A percentile compares a stretch with the other conserved stretches of the same genome.
phyloP scores from a whole-genome alignment of 1,140 invertebrate genomes.

The Heliconius congener region DNA sequence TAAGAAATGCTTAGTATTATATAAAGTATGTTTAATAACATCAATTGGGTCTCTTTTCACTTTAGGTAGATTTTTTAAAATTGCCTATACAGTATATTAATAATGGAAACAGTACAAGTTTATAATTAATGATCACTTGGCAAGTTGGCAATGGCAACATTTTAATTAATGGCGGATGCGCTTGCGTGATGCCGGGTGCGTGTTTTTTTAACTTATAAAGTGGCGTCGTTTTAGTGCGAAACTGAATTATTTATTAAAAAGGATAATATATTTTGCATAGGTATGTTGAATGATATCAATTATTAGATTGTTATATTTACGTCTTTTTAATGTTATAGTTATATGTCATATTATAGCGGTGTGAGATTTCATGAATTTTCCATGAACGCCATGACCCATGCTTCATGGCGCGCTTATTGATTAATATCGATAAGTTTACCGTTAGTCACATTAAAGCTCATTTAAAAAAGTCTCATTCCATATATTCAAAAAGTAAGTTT shows the following conservation, averaged over 20 bases:
- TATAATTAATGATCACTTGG: neutral
- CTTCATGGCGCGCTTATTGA: conserved; percentile 64
- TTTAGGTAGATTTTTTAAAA: too few relatives aligned
- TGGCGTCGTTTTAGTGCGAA: conserved; percentile 64
- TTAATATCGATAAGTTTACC: conserved; percentile 56
- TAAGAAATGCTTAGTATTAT: too few relatives aligned
- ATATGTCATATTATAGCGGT: conserved; percentile 22
- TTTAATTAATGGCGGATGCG: conserved; percentile 71
- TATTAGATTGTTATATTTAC: conserved; percentile 1
- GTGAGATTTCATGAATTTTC: conserved; percentile 71
- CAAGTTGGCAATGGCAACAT: conserved; percentile 37
- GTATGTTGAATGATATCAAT: conserved; percentile 19
- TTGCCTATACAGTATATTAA: neutral
- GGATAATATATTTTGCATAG: conserved; percentile 22
- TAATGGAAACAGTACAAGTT: neutral
- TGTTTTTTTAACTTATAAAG: conserved; percentile 71
- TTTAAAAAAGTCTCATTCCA: neutral
- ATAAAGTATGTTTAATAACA: too few relatives aligned
- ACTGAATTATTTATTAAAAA: conserved; percentile 43
- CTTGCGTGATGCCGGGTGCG: conserved; percentile 78
- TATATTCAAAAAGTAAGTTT: neutral
- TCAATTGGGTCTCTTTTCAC: too few relatives aligned
- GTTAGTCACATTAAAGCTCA: conserved; percentile 25
- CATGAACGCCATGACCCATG: conserved; percentile 71
- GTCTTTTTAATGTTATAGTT: neutral